Evolutionary conservation across 2,888 invertebrate species (phyloP).

Genomic region (Drosophila gaucha): DNA sequence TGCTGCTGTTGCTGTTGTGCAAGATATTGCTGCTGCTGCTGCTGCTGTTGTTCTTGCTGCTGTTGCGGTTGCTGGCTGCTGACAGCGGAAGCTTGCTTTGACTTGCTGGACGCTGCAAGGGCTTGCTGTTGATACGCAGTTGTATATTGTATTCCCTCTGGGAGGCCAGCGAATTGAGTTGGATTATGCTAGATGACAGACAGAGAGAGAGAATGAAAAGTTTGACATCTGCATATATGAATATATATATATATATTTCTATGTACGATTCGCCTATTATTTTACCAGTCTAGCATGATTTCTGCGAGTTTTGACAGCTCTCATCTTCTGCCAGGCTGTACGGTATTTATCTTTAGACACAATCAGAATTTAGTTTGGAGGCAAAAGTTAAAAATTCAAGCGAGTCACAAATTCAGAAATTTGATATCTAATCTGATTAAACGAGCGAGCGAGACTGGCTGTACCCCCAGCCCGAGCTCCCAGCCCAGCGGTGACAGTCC

Average conservation of each 20-base stretch:
- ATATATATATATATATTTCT: neutral
- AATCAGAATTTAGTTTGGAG: slow-evolving; percentile 20
- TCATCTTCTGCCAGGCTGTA: slow-evolving; percentile 40
- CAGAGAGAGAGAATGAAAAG: neutral
- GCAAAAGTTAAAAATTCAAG: neutral
- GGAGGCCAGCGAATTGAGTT: slow-evolving; percentile 30
- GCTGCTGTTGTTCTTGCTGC: slow-evolving; percentile 23
- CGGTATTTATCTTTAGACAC: neutral
- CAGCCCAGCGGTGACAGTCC: neutral
- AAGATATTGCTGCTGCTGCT: slow-evolving; percentile 47
- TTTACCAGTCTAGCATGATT: slow-evolving; percentile 42
- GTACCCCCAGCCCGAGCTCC: neutral
- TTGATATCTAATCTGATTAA: slow-evolving; percentile 27
- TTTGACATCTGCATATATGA: no score
- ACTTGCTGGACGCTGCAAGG: slow-evolving; percentile 19
- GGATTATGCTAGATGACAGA: slow-evolving; percentile 39
- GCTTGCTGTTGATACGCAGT: slow-evolving; percentile 41
- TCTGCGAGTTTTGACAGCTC: slow-evolving; percentile 23
- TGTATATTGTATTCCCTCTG: slow-evolving; percentile 42
- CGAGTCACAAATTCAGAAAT: slow-evolving; percentile 29
- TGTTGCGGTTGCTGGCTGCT: slow-evolving; percentile 52
- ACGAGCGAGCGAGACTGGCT: slow-evolving; percentile 45
- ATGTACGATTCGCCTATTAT: neutral
- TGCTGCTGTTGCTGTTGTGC: slow-evolving; percentile 52
- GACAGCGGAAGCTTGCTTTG: slow-evolving; percentile 45